A percentile compares a stretch with the other conserved stretches of the same genome.
Evolutionary conservation across 2,797 vertebrate species (phyloP).

Genomic region (Helostoma temminkii): DNA sequence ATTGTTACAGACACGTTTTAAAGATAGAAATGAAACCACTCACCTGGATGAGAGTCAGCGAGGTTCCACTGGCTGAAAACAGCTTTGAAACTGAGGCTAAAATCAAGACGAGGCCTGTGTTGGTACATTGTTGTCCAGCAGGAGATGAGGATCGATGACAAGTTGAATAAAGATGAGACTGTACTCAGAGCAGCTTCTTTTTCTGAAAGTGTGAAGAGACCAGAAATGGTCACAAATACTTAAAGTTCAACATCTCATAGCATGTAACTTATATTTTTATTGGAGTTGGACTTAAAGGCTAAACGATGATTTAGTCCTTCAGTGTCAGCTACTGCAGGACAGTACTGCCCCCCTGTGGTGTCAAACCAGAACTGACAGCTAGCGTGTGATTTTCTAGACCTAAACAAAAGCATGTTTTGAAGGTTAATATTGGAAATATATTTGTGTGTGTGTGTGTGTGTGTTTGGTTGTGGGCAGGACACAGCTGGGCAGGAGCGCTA

Average conservation of each 20-base stretch:
- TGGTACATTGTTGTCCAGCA: slow-evolving; percentile 76
- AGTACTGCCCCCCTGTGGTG: slow-evolving; percentile 62
- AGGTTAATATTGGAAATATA: background rate
- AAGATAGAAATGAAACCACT: too few species aligned
- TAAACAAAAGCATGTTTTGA: background rate
- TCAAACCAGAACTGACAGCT: background rate
- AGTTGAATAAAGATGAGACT: too few species aligned
- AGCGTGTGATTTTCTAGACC: background rate
- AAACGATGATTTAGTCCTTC: background rate
- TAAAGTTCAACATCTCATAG: too few species aligned
- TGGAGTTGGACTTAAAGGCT: too few species aligned
- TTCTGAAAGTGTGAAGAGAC: too few species aligned
- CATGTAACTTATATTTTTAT: too few species aligned
- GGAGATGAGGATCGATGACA: slow-evolving; percentile 84
- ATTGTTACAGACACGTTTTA: too few species aligned
- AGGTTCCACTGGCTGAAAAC: slow-evolving; percentile 53
- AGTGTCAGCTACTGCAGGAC: background rate
- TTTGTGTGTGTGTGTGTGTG: slow-evolving; percentile 2
- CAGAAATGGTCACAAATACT: too few species aligned
- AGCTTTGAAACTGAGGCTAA: slow-evolving; percentile 72
- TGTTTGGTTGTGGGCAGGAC: slow-evolving; percentile 81
- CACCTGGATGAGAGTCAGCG: slow-evolving; percentile 52
- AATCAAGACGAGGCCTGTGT: slow-evolving; percentile 54
- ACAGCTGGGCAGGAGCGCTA: slow-evolving; percentile 95
- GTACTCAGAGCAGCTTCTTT: too few species aligned